A percentile compares a stretch with the other conserved stretches of the same genome.
phyloP scores from a whole-genome alignment of 1,140 invertebrate genomes.

The Bombus confusus region DNA sequence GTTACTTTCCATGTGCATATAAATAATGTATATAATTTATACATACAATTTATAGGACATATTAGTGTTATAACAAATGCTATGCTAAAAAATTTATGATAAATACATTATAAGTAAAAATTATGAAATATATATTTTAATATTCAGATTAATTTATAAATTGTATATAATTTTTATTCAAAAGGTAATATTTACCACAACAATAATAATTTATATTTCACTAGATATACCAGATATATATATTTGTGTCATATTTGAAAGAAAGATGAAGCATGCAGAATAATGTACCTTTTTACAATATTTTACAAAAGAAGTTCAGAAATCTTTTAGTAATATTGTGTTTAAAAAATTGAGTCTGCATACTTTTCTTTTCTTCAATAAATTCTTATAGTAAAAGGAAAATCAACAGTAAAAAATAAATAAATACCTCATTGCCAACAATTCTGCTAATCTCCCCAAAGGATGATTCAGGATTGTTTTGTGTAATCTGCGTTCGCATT shows the following conservation, averaged over 20 bases:
- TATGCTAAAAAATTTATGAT: background rate
- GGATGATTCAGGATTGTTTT: conserved; percentile 95
- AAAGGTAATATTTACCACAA: background rate
- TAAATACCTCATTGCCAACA: conserved; percentile 94
- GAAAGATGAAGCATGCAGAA: conserved; percentile 62
- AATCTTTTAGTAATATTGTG: background rate
- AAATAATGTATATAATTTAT: conserved; percentile 24
- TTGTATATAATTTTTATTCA: conserved; percentile 4
- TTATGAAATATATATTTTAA: conserved; percentile 12
- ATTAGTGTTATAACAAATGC: conserved; percentile 1
- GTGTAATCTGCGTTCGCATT: conserved; percentile 93
- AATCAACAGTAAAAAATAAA: conserved; percentile 71
- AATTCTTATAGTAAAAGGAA: conserved; percentile 46
- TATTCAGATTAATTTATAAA: conserved; percentile 13
- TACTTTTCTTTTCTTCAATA: conserved; percentile 53
- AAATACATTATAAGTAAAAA: conserved; percentile 2
- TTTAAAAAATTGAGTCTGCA: conserved; percentile 43
- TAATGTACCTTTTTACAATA: conserved; percentile 10
- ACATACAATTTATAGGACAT: background rate
- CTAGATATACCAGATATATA: background rate
- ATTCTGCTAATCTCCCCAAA: conserved; percentile 99
- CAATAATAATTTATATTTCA: background rate
- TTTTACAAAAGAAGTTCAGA: background rate
- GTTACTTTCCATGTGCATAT: conserved; percentile 34
- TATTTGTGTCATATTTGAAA: conserved; percentile 26